Evolutionary conservation across 2,888 invertebrate genomes (phyloP), one percentile per base, ranked within the genome.

Genomic region (Sinohyriopsis cumingii): DNA sequence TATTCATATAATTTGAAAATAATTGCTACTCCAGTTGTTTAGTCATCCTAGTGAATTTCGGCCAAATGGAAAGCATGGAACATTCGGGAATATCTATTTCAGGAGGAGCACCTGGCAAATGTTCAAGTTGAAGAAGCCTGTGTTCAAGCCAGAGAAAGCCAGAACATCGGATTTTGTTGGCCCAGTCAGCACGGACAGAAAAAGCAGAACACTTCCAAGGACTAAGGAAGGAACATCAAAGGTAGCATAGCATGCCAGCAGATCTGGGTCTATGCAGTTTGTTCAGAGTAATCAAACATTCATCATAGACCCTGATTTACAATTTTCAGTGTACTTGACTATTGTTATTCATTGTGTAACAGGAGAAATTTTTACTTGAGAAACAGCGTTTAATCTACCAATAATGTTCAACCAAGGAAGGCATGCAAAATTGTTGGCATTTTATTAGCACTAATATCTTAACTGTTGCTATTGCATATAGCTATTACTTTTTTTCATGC

Each of bases 31-130:
- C 25, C 1, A 20, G 19, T n/a, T 53, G 7, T 1, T n/a, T 64
- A 45, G 12, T 64, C 20, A 64, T 5, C 22, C 12, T 9, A 9
- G 9, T 9, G 1, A 33, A 6, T 33, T 33, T 45, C 12, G 12
- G 12, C 45, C 12, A 45, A 54, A 19, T 28, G 20, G 20, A 22
- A 12, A 24, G 19, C 5, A 22, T 24, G 9, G 59, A 22, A 59
- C 19, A 22, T 59, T 4, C 19, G 1, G 22, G 24, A 61, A 25
- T 24, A 25, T 61, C 25, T 60, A 54, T 72, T 69, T n/a, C 77
- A 86, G 88, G 68, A 87, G 84, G 76, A 80, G 82, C 57, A 85
- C 84, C 24, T 85, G 85, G 82, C 86, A 86, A 73, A 78, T 85
- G 73, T 83, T 86, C 65, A 87, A 84, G 67, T 68, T 84, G 22